These are phyloP conservation scores for Drosophila quinaria DNA, from an alignment of 2,888 invertebrate genomes.

Conservation along the genomic window DNA sequence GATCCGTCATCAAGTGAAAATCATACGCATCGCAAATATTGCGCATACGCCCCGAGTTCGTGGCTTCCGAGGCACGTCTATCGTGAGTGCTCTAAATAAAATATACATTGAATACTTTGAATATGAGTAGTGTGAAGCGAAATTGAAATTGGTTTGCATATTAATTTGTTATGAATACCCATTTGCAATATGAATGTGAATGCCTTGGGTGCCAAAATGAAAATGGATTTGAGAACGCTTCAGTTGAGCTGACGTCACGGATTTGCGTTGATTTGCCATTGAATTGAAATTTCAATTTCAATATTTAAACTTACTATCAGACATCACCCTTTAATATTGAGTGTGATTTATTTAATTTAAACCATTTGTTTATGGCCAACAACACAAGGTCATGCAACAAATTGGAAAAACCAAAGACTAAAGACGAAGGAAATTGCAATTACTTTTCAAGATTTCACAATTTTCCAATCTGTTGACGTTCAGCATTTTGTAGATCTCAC, in stretches of 20 bases:
- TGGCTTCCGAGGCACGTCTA: constrained; percentile 34
- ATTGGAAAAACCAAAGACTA: constrained; percentile 17
- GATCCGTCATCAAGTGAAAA: constrained; percentile 68
- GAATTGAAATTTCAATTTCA: constrained; percentile 29
- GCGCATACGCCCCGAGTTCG: constrained; percentile 47
- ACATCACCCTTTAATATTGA: constrained; percentile 22
- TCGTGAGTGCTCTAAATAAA: constrained; percentile 46
- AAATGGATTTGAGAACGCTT: constrained; percentile 11
- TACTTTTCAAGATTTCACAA: constrained; percentile 9
- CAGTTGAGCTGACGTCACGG: constrained; percentile 40
- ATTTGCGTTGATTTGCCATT: background rate
- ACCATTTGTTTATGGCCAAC: constrained; percentile 25
- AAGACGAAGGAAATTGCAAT: constrained; percentile 16
- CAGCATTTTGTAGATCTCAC: constrained; percentile 2
- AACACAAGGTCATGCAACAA: constrained; percentile 13
- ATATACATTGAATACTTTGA: constrained; percentile 11
- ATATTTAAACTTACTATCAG: constrained; percentile 8
- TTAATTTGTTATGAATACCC: constrained; percentile 27
- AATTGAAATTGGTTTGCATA: constrained; percentile 43
- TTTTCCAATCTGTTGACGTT: constrained; percentile 5
- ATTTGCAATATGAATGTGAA: constrained; percentile 34
- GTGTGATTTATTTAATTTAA: constrained; percentile 42
- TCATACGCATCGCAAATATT: constrained; percentile 28
- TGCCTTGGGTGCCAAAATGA: constrained; percentile 25
- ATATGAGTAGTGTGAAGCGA: constrained; percentile 44